Evolutionary conservation across 1,140 invertebrate species (phyloP), one percentile per base, ranked within the genome.

Genomic region (Papilio machaon): DNA sequence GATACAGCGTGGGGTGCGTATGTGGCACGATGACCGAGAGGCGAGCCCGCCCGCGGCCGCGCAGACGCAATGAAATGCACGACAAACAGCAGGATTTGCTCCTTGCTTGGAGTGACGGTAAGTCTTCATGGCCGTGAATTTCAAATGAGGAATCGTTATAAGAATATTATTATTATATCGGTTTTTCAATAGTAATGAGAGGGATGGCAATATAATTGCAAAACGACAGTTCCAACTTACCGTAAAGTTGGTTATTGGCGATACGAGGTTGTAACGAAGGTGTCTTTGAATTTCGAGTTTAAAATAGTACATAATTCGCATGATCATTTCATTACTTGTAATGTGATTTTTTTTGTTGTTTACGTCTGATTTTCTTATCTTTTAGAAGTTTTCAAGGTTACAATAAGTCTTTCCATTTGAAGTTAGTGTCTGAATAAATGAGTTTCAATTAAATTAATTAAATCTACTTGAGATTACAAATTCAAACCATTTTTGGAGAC

Each of bases 71-170:
- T 85, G 90, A 92, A 64, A 84, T 90, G 54, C 85, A 87, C 74
- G 90, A 94, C 54, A 91, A 91, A 75, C 88, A 90, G 38, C 93
- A 94, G 85, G 94, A 94, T 82, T 86, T 95, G 78, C 88, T 95
- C 13, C 89, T 92, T 70, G 87, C 90, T 73, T 95, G 94, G 94
- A 92, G 85, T 79, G 87, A 94, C 84, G 94, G 94, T 95, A 87
- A 94, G 93, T 91, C 46, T 47, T 46, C 2, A 73, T 30, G 10
- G 30, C 15, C 15, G 49, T 52, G 15, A 17, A 17, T 6, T 52
- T 15, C 6, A 4, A 52, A 6, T 52, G 49, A 15, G 15, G 49
- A 15, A 13, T 13, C 47, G 13, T 6, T 49, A 49, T 11, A 49
- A 49, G 47, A 49, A 58, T 17, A 9, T 58, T 11, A 49, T 58